Conservation (phyloP, 2,113 vertebrate species). For the Microcebus lehilahytsara region DNA sequence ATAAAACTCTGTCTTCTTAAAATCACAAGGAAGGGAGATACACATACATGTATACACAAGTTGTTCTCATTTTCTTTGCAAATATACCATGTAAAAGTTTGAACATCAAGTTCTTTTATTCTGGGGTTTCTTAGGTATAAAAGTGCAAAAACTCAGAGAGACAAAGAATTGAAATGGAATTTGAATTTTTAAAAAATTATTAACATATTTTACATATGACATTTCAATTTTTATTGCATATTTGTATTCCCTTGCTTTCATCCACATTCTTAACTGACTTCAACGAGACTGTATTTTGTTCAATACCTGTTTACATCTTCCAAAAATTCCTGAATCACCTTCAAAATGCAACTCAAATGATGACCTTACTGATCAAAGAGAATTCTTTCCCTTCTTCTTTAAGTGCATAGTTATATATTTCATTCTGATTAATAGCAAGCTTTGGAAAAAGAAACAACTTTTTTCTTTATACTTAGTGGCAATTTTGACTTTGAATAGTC, state of each 20-base stretch:
- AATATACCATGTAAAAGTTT: neutral
- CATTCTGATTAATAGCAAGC: conserved; percentile 45
- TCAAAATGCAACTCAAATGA: conserved; percentile 45
- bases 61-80: neutral
- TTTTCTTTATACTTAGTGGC: conserved; percentile 22
- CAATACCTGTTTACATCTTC: conserved; percentile 62
- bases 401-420: conserved; percentile 29
- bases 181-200: conserved; percentile 14
- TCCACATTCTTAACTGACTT: conserved; percentile 55
- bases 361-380: conserved; percentile 56
- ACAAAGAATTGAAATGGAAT: conserved; percentile 38
- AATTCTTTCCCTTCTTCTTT: conserved; percentile 23
- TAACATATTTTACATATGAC: conserved; percentile 41
- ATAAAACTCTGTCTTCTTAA: neutral
- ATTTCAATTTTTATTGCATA: conserved; percentile 37
- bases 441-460: conserved; percentile 62
- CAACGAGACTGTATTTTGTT: conserved; percentile 50
- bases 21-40: neutral
- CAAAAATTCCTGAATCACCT: conserved; percentile 52
- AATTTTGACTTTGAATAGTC: conserved; percentile 35
- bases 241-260: conserved; percentile 50
- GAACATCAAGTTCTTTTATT: neutral
- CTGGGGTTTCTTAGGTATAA: neutral
- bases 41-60: neutral
- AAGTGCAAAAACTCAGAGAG: neutral